phyloP scores from a whole-genome alignment of 1,140 invertebrate species.

The Rhynchophorus ferrugineus region DNA sequence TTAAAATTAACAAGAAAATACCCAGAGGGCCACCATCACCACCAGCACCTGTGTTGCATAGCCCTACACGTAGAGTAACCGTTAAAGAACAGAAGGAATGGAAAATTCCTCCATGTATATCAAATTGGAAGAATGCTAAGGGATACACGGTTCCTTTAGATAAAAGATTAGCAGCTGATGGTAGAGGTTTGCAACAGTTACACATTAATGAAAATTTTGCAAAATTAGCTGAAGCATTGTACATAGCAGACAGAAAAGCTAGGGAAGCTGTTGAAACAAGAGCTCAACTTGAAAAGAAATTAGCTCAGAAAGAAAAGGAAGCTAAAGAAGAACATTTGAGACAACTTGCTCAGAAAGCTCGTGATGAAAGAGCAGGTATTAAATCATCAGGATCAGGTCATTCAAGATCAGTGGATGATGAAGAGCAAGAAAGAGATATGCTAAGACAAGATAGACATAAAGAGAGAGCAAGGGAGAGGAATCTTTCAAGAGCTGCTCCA shows the following conservation, averaged over 20 bases:
- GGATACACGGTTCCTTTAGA: conserved; percentile 98
- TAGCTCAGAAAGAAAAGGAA: conserved; percentile 97
- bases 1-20: conserved; percentile 94
- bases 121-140: conserved; percentile 99
- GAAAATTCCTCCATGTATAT: conserved; percentile 99
- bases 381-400: conserved; percentile 41
- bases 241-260: conserved; percentile 96
- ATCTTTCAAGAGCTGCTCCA: conserved; percentile 86
- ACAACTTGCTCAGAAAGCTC: conserved; percentile 88
- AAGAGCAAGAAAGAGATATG: conserved; percentile 82
- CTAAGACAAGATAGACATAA: conserved; percentile 84
- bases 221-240: conserved; percentile 93
- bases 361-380: conserved; percentile 89
- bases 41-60: conserved; percentile 92
- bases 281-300: conserved; percentile 90
- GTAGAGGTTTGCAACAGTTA: conserved; percentile 90
- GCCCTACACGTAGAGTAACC: conserved; percentile 93
- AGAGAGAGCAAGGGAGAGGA: conserved; percentile 85
- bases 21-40: conserved; percentile 96
- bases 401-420: conserved; percentile 46
- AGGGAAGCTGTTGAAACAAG: conserved; percentile 94
- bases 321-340: conserved; percentile 95
- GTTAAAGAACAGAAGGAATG: conserved; percentile 99
- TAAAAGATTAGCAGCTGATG: conserved; percentile 96
- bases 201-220: conserved; percentile 99